Evolutionary conservation across 2,888 invertebrate genomes (phyloP).

Genomic region (Himalopsyche tibetana): DNA sequence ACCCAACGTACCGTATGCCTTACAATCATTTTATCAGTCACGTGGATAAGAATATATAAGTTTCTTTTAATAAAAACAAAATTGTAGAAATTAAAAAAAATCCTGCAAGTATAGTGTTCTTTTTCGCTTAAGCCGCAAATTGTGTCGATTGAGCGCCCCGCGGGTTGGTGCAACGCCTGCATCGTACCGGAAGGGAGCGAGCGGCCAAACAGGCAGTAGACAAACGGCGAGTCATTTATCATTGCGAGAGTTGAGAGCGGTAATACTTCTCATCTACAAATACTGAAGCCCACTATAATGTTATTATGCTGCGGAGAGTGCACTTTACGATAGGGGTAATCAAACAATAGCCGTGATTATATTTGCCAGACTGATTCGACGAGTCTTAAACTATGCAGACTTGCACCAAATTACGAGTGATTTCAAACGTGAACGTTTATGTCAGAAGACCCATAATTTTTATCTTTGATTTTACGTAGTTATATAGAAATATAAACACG

Average conservation of each 20-base stretch:
- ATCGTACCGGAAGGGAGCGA: constrained; percentile 27
- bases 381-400: too few relatives aligned
- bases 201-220: constrained; percentile 20
- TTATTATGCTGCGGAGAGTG: constrained; percentile 3
- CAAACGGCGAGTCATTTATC: constrained; percentile 23
- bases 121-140: not conserved
- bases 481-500: too few relatives aligned
- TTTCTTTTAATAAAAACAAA: too few relatives aligned
- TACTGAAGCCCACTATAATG: constrained; percentile 42
- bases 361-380: not conserved
- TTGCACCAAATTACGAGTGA: too few relatives aligned
- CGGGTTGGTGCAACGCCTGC: constrained; percentile 23
- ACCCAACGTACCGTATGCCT: too few relatives aligned
- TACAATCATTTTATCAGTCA: too few relatives aligned
- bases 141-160: not conserved
- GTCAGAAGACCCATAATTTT: too few relatives aligned
- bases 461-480: too few relatives aligned
- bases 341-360: constrained; percentile 29
- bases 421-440: too few relatives aligned
- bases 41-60: too few relatives aligned
- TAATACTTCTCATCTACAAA: constrained; percentile 46
- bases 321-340: constrained; percentile 36
- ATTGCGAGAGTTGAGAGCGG: constrained; percentile 41
- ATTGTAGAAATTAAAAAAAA: too few relatives aligned
- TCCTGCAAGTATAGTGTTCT: too few relatives aligned